These are phyloP conservation scores for Lepidochrysops patricia DNA, from an alignment of 2,888 invertebrate species.

Conservation along the genomic window DNA sequence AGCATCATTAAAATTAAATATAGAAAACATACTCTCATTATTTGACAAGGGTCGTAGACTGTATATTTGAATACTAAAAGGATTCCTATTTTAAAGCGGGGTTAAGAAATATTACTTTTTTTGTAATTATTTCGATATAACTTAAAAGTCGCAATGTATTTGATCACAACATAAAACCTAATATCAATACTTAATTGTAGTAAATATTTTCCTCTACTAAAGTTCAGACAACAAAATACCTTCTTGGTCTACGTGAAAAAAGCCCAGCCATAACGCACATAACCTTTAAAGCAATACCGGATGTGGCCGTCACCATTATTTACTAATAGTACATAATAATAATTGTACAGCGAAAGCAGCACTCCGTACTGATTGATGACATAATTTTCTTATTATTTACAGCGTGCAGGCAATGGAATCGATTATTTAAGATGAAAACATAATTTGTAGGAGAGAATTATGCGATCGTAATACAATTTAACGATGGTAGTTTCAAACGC, in stretches of 20 bases:
- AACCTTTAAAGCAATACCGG: not conserved
- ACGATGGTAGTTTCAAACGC: conserved; percentile 17
- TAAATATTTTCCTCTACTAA: too few species aligned
- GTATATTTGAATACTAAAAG: not conserved
- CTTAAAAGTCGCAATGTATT: too few species aligned
- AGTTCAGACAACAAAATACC: too few species aligned
- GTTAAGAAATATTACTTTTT: too few species aligned
- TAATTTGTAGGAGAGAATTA: conserved; percentile 32
- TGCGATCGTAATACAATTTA: conserved; percentile 22
- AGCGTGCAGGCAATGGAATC: conserved; percentile 24
- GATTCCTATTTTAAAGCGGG: too few species aligned
- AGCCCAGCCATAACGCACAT: not conserved
- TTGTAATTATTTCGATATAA: too few species aligned
- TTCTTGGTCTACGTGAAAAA: not conserved
- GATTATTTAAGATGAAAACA: conserved; percentile 39
- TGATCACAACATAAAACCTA: too few species aligned
- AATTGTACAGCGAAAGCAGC: conserved; percentile 16
- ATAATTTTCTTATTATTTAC: conserved; percentile 19
- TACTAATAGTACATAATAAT: conserved; percentile 16
- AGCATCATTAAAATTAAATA: conserved; percentile 7
- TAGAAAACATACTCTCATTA: conserved; percentile 1
- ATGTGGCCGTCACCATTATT: conserved; percentile 9
- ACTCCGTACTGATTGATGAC: conserved; percentile 21
- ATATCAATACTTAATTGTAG: too few species aligned
- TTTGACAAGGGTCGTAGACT: not conserved